These are phyloP conservation scores for Phataginus tricuspis DNA, from an alignment of 2,797 vertebrate species.

Conservation along the genomic window DNA sequence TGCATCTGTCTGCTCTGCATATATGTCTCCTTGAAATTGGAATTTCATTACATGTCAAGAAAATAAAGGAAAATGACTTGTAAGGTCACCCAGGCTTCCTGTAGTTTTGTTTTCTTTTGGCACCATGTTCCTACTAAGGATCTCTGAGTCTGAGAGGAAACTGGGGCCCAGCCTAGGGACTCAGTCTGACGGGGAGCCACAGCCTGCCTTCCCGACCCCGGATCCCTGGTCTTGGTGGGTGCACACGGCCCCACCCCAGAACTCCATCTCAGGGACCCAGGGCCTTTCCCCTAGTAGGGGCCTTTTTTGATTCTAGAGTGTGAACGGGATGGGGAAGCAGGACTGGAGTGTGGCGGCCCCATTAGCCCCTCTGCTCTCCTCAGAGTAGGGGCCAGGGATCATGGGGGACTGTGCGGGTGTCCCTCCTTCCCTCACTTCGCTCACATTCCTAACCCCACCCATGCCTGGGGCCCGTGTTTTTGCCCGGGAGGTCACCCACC, in stretches of 20 bases:
- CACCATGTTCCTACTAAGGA: fast-evolving
- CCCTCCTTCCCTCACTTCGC: background rate
- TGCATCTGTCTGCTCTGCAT: constrained; percentile 58
- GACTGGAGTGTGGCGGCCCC: background rate
- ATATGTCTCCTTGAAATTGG: constrained; percentile 56
- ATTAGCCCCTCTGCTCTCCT: background rate
- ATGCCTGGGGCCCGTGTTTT: background rate
- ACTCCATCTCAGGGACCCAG: background rate
- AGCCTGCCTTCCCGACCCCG: background rate
- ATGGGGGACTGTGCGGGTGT: too few relatives aligned
- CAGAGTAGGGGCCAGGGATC: too few relatives aligned
- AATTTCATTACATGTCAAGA: constrained; percentile 60
- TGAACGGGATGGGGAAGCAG: background rate
- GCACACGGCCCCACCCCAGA: background rate
- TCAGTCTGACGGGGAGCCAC: background rate
- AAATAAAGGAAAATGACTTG: constrained; percentile 77
- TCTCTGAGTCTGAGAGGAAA: background rate
- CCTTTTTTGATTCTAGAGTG: background rate
- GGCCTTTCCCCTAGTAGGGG: too few relatives aligned
- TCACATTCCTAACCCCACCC: background rate
- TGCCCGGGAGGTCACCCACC: too few relatives aligned
- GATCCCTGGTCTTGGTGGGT: background rate
- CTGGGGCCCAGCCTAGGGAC: background rate
- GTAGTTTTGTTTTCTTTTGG: background rate
- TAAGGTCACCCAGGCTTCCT: background rate